Base-by-base conservation (phyloP, 2,888 invertebrate species). In the Smittia sp. region DNA sequence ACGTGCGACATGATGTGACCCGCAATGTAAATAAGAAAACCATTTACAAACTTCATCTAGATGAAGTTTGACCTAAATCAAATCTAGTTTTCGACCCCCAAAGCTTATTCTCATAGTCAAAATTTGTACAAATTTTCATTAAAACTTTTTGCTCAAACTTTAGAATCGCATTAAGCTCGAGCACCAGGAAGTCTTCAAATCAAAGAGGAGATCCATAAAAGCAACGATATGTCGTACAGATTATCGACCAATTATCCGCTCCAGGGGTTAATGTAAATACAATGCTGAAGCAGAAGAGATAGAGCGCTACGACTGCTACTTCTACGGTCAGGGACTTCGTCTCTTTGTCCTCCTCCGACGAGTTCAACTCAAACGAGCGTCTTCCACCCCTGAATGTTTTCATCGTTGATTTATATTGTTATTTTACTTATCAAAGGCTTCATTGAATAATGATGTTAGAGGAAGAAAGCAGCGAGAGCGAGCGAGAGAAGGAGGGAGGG, bases 221-320 rank as follows among this genome's bases (percentile, higher is more conserved):
- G 24, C 13, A 39, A n/a, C 62, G 58, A 72, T 72, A 58, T 72
- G 72, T 72, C 62, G 54, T n/a, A 67, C 6, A 72, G 72, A 72
- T 72, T 72, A 72, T 72, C 62, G 13, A 58, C 72, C 72, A 72
- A 72, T 72, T 72, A 72, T 72, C 38, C 72, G 62, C 72, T 72
- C 22, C 39, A 62, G 72, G 72, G 72, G 72, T 62, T 62, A 15
- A 13, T 32, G 41, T 69, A 22, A 39, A 62, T 15, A 54, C 25
- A 69, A 69, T 25, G n/a, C 9, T 6, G 13, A 52, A 22, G 39
- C 15, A 9, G 13, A 69, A 69, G 22, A 46, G 25, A 46, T 24
- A 52, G 15, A 20, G 27, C 46, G 25, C 67, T 20, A 11, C 39
- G 24, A 63, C 27, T 25, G 63, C 13, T 24, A 63, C 63, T 63